Conservation (phyloP, 2,113 vertebrate species). For the Rhynchopsitta pachyrhyncha region DNA sequence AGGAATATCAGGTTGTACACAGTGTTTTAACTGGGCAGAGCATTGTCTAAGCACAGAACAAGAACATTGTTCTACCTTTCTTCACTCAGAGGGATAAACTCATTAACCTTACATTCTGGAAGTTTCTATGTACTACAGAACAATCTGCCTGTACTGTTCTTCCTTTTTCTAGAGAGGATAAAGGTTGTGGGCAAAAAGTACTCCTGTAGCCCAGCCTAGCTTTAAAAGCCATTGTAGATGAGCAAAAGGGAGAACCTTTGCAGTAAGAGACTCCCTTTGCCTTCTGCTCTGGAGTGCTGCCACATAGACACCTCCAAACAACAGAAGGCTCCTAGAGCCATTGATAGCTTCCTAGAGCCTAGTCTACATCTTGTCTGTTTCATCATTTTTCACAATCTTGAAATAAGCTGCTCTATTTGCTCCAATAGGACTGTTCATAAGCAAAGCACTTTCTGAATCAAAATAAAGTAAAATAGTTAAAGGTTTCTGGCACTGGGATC, state of each 20-base stretch:
- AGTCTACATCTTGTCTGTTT: background rate
- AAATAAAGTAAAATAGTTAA: background rate
- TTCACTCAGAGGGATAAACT: background rate
- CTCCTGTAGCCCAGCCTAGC: background rate
- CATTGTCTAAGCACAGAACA: background rate
- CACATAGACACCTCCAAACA: background rate
- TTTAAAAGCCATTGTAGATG: background rate
- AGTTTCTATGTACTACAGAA: background rate
- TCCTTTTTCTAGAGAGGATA: background rate
- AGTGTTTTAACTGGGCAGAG: background rate
- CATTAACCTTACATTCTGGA: background rate
- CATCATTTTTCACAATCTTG: background rate
- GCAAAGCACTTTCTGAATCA: background rate
- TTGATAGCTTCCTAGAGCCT: background rate
- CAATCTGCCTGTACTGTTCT: background rate
- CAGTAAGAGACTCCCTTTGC: background rate
- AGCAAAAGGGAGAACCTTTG: background rate
- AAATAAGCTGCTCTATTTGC: background rate
- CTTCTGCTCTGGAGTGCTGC: background rate
- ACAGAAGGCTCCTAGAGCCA: background rate
- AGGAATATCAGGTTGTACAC: background rate
- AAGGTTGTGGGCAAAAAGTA: rapidly evolving
- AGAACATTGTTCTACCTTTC: background rate
- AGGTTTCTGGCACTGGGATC: background rate
- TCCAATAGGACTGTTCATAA: background rate